Conservation (phyloP, 1,140 invertebrate genomes). For the Zaprionus ghesquierei region DNA sequence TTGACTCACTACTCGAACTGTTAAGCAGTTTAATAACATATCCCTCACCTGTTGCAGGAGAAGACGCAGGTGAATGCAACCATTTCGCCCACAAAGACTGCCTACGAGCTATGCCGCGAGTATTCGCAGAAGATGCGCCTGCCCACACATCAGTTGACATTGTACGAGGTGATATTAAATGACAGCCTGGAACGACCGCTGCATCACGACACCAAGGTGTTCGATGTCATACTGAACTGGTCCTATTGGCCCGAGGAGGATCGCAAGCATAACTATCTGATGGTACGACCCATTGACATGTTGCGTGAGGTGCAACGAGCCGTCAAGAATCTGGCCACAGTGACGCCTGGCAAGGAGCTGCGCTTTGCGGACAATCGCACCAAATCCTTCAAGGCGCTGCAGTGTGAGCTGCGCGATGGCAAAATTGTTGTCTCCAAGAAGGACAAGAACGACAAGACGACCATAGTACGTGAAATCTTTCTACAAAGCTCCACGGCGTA, state of each 20-base stretch:
- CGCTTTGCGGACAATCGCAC: constrained; percentile 90
- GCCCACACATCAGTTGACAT: constrained; percentile 86
- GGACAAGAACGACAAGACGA: constrained; percentile 78
- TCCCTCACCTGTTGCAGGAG: constrained; percentile 45
- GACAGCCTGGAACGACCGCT: constrained; percentile 89
- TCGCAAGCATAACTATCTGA: constrained; percentile 90
- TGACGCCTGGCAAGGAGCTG: constrained; percentile 87
- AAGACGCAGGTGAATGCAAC: constrained; percentile 79
- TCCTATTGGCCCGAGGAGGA: constrained; percentile 92
- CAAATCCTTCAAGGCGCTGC: constrained; percentile 89
- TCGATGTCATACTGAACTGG: constrained; percentile 90
- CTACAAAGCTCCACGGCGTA: constrained; percentile 84
- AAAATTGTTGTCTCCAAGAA: constrained; percentile 91
- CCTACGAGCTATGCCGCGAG: constrained; percentile 88
- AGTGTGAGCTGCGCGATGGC: constrained; percentile 90
- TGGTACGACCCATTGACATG: constrained; percentile 86
- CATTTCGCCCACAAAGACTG: constrained; percentile 89
- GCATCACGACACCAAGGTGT: constrained; percentile 89
- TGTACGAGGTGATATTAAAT: constrained; percentile 90
- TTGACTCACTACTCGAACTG: too few relatives aligned
- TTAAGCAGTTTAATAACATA: not conserved
- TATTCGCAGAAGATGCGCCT: constrained; percentile 86
- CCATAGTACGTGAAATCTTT: constrained; percentile 76
- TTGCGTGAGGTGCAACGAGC: constrained; percentile 82
- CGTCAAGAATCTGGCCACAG: constrained; percentile 84